phyloP scores from a whole-genome alignment of 2,113 vertebrate genomes.

The Hystrix brachyura region DNA sequence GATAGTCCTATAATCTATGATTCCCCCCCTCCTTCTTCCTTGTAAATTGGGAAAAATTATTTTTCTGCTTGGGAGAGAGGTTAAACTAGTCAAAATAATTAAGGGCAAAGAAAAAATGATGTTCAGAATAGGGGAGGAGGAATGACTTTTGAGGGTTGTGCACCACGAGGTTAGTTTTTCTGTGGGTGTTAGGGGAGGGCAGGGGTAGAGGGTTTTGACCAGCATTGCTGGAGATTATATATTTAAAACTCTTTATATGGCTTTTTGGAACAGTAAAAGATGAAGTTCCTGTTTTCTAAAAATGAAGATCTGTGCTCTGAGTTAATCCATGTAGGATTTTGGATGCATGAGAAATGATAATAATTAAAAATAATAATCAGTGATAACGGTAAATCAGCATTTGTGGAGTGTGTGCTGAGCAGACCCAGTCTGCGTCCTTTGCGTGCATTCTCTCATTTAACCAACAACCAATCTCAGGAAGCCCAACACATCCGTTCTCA shows the following conservation, averaged over 20 bases:
- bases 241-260: background rate
- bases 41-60: background rate
- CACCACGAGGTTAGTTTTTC: background rate
- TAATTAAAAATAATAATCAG: background rate
- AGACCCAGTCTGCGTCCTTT: background rate
- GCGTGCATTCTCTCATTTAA: background rate
- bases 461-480: background rate
- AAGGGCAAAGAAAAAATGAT: background rate
- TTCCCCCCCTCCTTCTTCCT: background rate
- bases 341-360: background rate
- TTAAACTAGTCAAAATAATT: background rate
- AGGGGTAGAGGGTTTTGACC: background rate
- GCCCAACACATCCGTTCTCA: background rate
- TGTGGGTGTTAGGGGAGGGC: background rate
- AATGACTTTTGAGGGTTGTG: background rate
- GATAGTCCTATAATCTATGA: background rate
- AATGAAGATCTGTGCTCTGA: background rate
- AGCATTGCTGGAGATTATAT: background rate
- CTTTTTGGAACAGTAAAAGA: background rate
- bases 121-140: background rate
- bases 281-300: conserved; percentile 30
- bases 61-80: background rate
- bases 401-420: background rate
- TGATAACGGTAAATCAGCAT: background rate
- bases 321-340: conserved; percentile 14